Evolutionary conservation across 2,888 invertebrate species (phyloP), one percentile per base, ranked within the genome.

Genomic region (Halictus ligatus): DNA sequence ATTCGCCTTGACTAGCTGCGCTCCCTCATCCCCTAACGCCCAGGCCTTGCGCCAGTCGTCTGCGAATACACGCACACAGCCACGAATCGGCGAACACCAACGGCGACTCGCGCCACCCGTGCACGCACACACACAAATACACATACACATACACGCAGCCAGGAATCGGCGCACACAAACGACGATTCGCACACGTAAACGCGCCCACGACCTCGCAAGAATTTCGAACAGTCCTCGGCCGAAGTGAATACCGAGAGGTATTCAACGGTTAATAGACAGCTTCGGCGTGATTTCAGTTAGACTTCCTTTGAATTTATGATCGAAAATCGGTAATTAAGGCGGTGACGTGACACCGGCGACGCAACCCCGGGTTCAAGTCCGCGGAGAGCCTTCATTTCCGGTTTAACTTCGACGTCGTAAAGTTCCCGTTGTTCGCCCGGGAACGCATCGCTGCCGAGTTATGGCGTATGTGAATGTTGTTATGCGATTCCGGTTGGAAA

Each of bases 1-100:
- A 93, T 94, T 94, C 92, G 91, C 92, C 92, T 91, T 92, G 87
- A 84, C 91, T 92, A 90, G 89, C 87, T 88, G 83, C 89, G 43
- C 77, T 84, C 84, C 64, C 77, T 21, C 71, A 43, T 12, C 35
- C 80, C 64, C 80, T 43, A 76, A 60, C 84, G 78, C 76, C 64
- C 82, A 75, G 54, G 69, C 67, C 54, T 43, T 35, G 29, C 67
- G 67, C 50, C 78, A 72, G 58, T 58, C 58, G 58, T 58, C 58
- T 58, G n/a, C 58, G 58, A n/a, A n/a, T 58, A 58, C 54, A 15
- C 35, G 35, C 67, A 1, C 67, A 35, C 67, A 35, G 29, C 64
- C 10, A 58, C 2, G 60, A 60, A 60, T 60, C 60, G n/a, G 25
- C 25, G 6, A 40, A n/a, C 67, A 35, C 71, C 13, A 21, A 71